Conservation (phyloP, 2,888 invertebrate genomes). For the Litoditis marina region DNA sequence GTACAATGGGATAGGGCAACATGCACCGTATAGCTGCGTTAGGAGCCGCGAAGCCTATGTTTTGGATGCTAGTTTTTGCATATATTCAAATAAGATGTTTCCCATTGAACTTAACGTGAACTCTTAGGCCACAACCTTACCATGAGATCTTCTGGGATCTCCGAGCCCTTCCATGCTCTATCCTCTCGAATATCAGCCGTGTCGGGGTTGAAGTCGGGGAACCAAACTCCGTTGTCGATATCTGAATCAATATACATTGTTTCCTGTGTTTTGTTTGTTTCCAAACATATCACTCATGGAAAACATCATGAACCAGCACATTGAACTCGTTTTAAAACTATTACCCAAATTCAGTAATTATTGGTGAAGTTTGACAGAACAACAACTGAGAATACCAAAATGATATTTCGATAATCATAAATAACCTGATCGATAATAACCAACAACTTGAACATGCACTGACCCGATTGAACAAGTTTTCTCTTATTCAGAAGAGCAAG, state of each 20-base stretch:
- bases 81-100: neutral
- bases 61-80: neutral
- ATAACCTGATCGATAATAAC: no score
- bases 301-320: no score
- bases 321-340: no score
- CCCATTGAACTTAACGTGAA: neutral
- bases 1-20: no score
- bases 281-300: no score
- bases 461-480: constrained; percentile 37
- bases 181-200: constrained; percentile 65
- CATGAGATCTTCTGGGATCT: constrained; percentile 40
- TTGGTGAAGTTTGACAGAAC: no score
- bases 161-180: constrained; percentile 67
- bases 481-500: constrained; percentile 52
- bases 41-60: neutral
- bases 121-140: no score
- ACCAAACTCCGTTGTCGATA: constrained; percentile 56
- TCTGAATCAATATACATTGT: constrained; percentile 26
- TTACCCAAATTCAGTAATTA: no score
- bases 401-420: no score
- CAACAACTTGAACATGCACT: no score
- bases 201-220: constrained; percentile 64
- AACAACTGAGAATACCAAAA: neutral
- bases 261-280: no score
- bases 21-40: no score